These are phyloP conservation scores for Cataglyphis cursor DNA, from an alignment of 2,888 invertebrate species.

Conservation along the genomic window DNA sequence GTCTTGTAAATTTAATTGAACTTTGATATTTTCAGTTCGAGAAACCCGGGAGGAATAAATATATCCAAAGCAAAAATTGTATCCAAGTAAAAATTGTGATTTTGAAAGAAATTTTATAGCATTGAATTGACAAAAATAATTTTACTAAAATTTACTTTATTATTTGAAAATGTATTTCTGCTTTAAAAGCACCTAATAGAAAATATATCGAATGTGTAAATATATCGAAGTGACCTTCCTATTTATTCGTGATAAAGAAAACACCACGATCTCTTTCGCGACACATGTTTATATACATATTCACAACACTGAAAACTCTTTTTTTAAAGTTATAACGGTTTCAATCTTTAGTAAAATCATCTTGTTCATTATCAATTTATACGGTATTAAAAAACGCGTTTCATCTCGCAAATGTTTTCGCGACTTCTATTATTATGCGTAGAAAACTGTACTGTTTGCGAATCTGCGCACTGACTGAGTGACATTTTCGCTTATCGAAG, in stretches of 20 bases:
- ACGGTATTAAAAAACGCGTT: not conserved
- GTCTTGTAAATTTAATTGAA: not conserved
- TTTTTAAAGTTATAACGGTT: conserved; percentile 7
- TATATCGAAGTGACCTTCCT: not conserved
- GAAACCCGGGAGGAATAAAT: not conserved
- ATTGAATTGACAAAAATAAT: not conserved
- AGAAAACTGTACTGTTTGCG: not conserved
- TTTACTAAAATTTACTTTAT: not conserved
- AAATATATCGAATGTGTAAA: not conserved
- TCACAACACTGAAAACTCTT: not conserved
- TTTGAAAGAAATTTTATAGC: not conserved
- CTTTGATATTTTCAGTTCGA: not conserved
- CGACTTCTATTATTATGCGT: not conserved
- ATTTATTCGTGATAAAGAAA: conserved; percentile 16
- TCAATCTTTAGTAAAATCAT: not conserved
- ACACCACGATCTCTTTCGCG: not conserved
- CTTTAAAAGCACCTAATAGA: not conserved
- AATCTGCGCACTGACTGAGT: not conserved
- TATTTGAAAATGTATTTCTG: not conserved
- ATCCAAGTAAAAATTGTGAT: not conserved
- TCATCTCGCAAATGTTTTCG: not conserved
- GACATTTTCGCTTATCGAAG: not conserved
- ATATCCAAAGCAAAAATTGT: not conserved
- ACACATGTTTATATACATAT: conserved; percentile 5
- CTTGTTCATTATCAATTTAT: not conserved